These are phyloP conservation scores for Hylia prasina DNA, from an alignment of 2,113 vertebrate species.

Conservation along the genomic window DNA sequence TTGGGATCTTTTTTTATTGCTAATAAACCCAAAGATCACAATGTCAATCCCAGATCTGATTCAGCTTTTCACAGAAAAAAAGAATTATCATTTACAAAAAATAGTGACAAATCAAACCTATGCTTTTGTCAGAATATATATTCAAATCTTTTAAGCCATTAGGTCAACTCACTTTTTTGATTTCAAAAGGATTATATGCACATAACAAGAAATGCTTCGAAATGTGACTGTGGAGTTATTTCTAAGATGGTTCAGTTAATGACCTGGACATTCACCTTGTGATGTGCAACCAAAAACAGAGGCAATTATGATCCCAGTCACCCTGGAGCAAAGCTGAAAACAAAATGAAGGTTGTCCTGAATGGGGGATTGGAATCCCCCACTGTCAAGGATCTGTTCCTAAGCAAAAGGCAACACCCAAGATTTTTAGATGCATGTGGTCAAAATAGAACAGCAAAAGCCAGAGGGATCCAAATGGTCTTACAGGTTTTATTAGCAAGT, in stretches of 20 bases:
- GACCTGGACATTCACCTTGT: background rate
- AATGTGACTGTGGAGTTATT: background rate
- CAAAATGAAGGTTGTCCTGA: background rate
- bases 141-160: background rate
- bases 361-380: background rate
- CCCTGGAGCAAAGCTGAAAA: background rate
- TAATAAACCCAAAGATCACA: background rate
- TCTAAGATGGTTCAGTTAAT: background rate
- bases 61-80: background rate
- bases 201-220: background rate
- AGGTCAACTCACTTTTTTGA: rapidly evolving
- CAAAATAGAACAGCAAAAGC: background rate
- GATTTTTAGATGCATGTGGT: too few species aligned
- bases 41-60: background rate
- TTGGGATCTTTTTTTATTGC: background rate
- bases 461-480: background rate
- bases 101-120: background rate
- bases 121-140: background rate
- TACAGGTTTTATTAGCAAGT: background rate
- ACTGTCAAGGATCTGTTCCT: too few species aligned
- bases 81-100: background rate
- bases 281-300: background rate
- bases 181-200: background rate
- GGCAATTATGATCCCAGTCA: background rate
- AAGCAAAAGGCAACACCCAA: background rate